Conservation (phyloP, 2,113 vertebrate species). For the Ceyx cyanopectus region DNA sequence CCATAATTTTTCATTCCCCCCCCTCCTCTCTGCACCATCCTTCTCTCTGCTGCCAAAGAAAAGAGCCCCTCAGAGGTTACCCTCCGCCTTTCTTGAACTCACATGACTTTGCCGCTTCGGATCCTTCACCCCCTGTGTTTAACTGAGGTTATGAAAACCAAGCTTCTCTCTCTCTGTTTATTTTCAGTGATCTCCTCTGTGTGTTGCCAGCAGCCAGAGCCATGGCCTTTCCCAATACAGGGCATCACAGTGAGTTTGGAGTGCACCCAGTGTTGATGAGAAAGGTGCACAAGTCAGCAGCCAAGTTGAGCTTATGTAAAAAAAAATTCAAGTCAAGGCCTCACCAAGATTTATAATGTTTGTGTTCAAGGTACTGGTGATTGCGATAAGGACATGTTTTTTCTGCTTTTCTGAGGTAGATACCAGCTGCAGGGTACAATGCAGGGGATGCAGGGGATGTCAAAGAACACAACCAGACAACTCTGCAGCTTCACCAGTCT, state of each 20-base stretch:
- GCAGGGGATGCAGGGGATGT: background rate
- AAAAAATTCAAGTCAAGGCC: background rate
- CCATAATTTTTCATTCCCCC: background rate
- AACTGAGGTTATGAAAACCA: constrained; percentile 67
- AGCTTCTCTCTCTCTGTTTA: constrained; percentile 55
- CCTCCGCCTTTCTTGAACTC: constrained; percentile 27
- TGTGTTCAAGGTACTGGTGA: background rate
- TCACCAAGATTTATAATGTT: background rate
- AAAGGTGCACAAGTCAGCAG: background rate
- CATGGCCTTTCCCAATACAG: constrained; percentile 35
- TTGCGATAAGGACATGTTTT: background rate
- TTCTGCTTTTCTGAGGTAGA: background rate
- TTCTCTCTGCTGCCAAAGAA: constrained; percentile 60
- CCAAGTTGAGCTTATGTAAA: constrained; percentile 25
- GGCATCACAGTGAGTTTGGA: background rate
- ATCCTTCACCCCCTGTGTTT: constrained; percentile 55
- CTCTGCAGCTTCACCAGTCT: background rate
- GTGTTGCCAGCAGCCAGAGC: constrained; percentile 29
- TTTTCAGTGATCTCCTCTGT: constrained; percentile 60
- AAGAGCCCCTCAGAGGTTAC: constrained; percentile 54
- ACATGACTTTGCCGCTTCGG: background rate
- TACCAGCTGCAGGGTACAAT: background rate
- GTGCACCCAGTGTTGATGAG: background rate
- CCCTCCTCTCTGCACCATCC: background rate
- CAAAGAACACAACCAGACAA: background rate